Percentiles rank a stretch among this genome's conserved stretches.
These are phyloP conservation scores for Marmota monax DNA, from an alignment of 2,113 vertebrate genomes.

Conservation along the genomic window DNA sequence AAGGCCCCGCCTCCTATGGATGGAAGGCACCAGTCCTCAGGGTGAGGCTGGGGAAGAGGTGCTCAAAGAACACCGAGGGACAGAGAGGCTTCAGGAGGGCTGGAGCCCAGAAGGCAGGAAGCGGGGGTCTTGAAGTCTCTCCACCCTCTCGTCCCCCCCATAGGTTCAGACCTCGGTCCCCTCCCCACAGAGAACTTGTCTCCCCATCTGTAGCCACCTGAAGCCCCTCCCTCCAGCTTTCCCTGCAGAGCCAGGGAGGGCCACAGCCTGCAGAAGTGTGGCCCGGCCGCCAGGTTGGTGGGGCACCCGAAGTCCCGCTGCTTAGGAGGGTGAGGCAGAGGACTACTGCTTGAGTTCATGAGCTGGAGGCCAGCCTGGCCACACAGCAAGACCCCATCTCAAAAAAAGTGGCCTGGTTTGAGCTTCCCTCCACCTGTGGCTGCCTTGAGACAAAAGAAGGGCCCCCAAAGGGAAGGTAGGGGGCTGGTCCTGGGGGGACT, in stretches of 20 bases:
- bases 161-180: background rate
- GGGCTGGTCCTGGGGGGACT: background rate
- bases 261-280: background rate
- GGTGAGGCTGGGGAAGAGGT: too few relatives aligned
- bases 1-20: too few relatives aligned
- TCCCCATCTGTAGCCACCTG: accelerated
- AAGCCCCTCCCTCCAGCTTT: too few relatives aligned
- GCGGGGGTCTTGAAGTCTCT: background rate
- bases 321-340: background rate
- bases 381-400: background rate
- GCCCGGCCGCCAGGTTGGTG: background rate
- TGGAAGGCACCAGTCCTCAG: too few relatives aligned
- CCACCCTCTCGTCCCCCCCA: too few relatives aligned
- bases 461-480: too few relatives aligned
- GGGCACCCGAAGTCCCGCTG: background rate
- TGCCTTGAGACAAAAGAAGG: background rate
- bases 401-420: background rate
- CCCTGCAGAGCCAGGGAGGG: background rate
- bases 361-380: background rate
- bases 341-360: background rate
- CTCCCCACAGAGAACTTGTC: background rate
- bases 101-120: too few relatives aligned
- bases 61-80: too few relatives aligned
- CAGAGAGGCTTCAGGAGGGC: background rate
- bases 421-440: background rate